A percentile compares a stretch with the other conserved stretches of the same genome.
phyloP scores from a whole-genome alignment of 2,113 vertebrate genomes.

The Etheostoma cragini region DNA sequence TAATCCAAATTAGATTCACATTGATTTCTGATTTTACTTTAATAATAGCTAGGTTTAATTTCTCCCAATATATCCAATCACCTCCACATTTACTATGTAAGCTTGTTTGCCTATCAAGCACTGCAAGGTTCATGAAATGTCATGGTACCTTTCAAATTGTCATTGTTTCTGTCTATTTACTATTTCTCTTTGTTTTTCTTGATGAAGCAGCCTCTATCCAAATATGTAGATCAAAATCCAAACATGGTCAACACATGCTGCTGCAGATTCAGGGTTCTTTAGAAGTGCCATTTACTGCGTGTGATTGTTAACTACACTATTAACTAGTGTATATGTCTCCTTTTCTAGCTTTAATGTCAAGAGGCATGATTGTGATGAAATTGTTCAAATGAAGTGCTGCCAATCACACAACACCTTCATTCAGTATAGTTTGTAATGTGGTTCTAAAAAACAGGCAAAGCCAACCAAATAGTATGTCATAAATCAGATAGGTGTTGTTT shows the following conservation, averaged over 20 bases:
- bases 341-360: background rate
- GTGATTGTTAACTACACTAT: background rate
- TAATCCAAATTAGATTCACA: background rate
- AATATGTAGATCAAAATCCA: background rate
- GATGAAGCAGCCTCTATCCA: background rate
- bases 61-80: background rate
- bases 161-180: background rate
- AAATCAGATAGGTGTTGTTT: background rate
- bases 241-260: background rate
- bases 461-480: background rate
- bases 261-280: background rate
- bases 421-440: background rate
- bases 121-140: background rate
- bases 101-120: background rate
- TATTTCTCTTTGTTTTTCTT: background rate
- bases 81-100: background rate
- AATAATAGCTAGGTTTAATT: too few relatives aligned
- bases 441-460: background rate
- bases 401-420: background rate
- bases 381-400: background rate
- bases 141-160: background rate
- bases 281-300: background rate
- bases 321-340: background rate
- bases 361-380: background rate
- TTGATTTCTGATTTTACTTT: background rate